phyloP scores from a whole-genome alignment of 2,113 vertebrate species.

The Egretta garzetta region DNA sequence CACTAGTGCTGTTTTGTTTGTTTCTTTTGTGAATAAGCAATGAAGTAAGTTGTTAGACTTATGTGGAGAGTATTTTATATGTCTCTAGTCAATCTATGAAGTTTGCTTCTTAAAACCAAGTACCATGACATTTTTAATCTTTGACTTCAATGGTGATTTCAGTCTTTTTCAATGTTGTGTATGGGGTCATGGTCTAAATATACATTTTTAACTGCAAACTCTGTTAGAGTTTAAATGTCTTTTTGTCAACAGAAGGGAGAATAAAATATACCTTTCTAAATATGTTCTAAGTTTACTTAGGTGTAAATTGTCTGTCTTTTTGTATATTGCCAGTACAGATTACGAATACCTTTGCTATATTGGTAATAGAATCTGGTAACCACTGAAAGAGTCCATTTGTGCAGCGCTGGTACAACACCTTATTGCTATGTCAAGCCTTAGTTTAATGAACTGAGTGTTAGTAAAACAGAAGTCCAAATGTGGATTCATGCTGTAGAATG shows the following conservation, averaged over 20 bases:
- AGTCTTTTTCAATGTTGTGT: background rate
- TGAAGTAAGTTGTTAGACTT: background rate
- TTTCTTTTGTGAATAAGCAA: background rate
- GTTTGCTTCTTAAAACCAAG: background rate
- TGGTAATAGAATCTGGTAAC: background rate
- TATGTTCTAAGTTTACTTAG: background rate
- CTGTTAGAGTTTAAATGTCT: background rate
- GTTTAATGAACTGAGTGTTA: background rate
- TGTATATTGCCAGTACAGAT: background rate
- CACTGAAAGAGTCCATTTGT: background rate
- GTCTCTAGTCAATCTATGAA: background rate
- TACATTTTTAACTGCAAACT: background rate
- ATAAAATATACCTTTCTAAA: background rate
- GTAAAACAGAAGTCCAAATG: background rate
- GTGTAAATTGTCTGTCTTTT: background rate
- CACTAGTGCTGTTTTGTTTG: background rate
- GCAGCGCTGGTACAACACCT: background rate
- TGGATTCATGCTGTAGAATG: background rate
- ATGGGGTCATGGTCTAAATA: background rate
- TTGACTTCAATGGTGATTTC: background rate
- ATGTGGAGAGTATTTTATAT: background rate
- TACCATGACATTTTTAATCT: background rate
- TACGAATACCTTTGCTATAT: background rate
- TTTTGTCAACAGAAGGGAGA: background rate
- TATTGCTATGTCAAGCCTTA: background rate